These are phyloP conservation scores for Euleptes europaea DNA, from an alignment of 2,113 vertebrate genomes.

Conservation along the genomic window DNA sequence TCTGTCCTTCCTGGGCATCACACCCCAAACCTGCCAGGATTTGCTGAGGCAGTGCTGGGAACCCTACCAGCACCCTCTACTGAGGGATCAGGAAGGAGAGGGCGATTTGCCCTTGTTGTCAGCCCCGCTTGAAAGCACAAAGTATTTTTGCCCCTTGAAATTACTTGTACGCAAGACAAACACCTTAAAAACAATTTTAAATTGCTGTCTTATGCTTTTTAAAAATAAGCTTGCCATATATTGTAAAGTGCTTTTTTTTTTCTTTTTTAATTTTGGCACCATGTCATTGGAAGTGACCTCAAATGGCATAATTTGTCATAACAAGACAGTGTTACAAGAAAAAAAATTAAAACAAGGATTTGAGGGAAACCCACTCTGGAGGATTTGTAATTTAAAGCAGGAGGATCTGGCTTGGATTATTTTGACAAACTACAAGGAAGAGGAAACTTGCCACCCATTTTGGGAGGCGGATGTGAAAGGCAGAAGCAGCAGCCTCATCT, in stretches of 20 bases:
- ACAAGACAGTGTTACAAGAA: constrained; percentile 38
- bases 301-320: constrained; percentile 49
- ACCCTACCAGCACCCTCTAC: no score
- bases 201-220: background rate
- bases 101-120: no score
- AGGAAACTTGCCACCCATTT: constrained; percentile 33
- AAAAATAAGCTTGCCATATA: constrained; percentile 55
- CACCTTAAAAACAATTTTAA: constrained; percentile 22
- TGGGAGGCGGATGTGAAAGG: constrained; percentile 33
- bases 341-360: constrained; percentile 58
- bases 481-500: constrained; percentile 16
- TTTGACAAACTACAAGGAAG: constrained; percentile 41
- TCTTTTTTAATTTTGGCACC: constrained; percentile 50
- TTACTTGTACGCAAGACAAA: constrained; percentile 52
- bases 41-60: no score
- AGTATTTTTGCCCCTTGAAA: constrained; percentile 30
- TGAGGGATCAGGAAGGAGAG: no score
- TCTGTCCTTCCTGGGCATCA: no score
- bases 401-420: constrained; percentile 51
- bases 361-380: constrained; percentile 46
- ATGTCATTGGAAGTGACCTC: constrained; percentile 44
- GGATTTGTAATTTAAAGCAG: constrained; percentile 52
- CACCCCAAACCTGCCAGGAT: no score
- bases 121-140: constrained; percentile 4
- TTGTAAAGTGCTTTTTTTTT: constrained; percentile 51